A percentile compares a stretch with the other conserved stretches of the same genome.
These are phyloP conservation scores for Tauraco hartlaubi DNA, from an alignment of 2,797 vertebrate species.

Conservation along the genomic window DNA sequence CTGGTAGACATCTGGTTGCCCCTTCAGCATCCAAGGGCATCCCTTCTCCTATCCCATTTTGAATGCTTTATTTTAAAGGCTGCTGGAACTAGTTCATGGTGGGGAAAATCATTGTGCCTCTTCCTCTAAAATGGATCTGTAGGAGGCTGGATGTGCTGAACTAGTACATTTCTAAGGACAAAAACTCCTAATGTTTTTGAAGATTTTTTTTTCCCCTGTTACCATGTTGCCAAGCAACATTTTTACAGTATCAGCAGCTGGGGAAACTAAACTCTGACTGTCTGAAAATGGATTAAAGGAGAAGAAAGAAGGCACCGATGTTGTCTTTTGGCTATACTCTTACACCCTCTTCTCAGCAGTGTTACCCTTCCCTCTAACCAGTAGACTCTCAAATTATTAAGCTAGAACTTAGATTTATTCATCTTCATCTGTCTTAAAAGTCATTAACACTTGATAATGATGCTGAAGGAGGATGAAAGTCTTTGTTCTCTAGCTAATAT, in stretches of 20 bases:
- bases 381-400: not conserved
- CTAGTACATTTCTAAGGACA: conserved; percentile 81
- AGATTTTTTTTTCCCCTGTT: conserved; percentile 64
- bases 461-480: not conserved
- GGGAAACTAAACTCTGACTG: conserved; percentile 63
- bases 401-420: not conserved
- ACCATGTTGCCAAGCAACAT: conserved; percentile 85
- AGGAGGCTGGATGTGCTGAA: conserved; percentile 80
- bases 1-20: not conserved
- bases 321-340: not conserved
- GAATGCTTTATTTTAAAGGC: conserved; percentile 32
- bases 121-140: conserved; percentile 75
- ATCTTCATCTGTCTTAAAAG: not conserved
- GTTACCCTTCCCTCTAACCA: not conserved
- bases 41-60: not conserved
- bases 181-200: conserved; percentile 80
- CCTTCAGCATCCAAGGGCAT: not conserved
- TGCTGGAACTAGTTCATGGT: not conserved
- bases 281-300: conserved; percentile 68
- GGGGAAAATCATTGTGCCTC: conserved; percentile 56
- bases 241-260: conserved; percentile 83
- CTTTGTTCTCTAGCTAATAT: not conserved
- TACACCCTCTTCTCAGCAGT: not conserved
- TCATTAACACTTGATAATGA: not conserved
- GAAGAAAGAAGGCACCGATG: conserved; percentile 8